Evolutionary conservation across 2,888 invertebrate genomes (phyloP), one percentile per base, ranked within the genome.

Genomic region (Drosophila ezoana): DNA sequence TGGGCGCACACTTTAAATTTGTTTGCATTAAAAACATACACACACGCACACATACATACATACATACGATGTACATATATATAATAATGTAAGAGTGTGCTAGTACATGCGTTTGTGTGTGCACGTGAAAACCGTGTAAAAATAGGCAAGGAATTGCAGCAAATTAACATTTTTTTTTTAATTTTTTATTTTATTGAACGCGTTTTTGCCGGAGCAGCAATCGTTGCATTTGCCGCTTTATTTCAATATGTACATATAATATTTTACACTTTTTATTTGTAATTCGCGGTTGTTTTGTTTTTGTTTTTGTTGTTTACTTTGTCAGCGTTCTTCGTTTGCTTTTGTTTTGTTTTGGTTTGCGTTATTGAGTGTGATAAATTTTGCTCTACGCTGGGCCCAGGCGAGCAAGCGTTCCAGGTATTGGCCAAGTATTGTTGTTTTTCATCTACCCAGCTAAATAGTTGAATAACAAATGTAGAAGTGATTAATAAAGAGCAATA

Each of bases 111-210:
- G n/a, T 35, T 35, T 32, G 49, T 73, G 52, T 43, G 54, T 20
- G 33, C 14, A 16, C 28, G 38, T 56, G 56, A 72, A 45, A 28
- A 38, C 49, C 14, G 61, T 61, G 60, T 82, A 82, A 79, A 68
- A 79, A 86, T 79, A 83, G 61, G 56, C 61, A 48, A 51, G 76
- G 68, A 79, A 68, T 75, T 86, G 67, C 83, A 67, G 52, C 57
- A 47, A 78, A 51, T 60, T 59, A 43, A 59, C 52, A 6, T 38
- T 51, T 48, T 38, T 60, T 77, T 58, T 60, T 77, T 58, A 38
- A 18, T n/a, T 20, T 49, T 11, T 5, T 37, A 37, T 37, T 0
- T 23, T 37, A 37, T 14, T 11, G 20, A 35, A 20, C 38, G 14
- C 8, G 14, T 38, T 51, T 35, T 8, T 47, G 32, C 13, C 16